phyloP scores from a whole-genome alignment of 2,888 invertebrate genomes.

The Rapana venosa region DNA sequence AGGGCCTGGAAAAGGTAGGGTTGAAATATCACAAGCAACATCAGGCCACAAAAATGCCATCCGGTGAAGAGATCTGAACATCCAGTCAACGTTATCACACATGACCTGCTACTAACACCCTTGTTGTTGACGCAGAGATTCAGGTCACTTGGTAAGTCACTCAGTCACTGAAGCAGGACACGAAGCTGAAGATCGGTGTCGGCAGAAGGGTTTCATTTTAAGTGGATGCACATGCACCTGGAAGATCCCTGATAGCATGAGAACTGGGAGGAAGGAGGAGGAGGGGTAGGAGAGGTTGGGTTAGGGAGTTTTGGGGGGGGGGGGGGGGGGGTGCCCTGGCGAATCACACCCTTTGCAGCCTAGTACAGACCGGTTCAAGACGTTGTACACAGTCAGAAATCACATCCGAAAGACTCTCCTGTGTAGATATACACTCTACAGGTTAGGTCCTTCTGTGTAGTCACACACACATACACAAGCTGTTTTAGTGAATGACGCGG shows the following conservation, averaged over 20 bases:
- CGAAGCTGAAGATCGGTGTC: background rate
- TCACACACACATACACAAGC: background rate
- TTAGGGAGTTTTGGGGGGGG: background rate
- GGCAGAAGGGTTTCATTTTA: background rate
- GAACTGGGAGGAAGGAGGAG: background rate
- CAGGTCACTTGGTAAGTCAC: background rate
- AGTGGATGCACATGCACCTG: constrained; percentile 20
- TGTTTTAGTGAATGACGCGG: background rate
- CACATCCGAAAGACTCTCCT: constrained; percentile 15
- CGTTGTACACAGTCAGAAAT: background rate
- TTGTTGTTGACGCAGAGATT: background rate
- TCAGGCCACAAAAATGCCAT: background rate
- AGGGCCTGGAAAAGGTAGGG: constrained; percentile 9
- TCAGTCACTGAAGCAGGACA: background rate
- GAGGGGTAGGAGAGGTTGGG: background rate
- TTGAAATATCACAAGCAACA: constrained; percentile 30
- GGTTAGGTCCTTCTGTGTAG: background rate
- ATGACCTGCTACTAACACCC: background rate
- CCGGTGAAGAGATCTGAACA: constrained; percentile 14
- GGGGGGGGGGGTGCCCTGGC: background rate
- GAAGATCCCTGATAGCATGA: constrained; percentile 34
- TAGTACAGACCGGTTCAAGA: background rate
- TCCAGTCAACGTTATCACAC: constrained; percentile 22
- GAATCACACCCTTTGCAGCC: constrained; percentile 11
- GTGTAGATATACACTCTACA: background rate